Base-by-base conservation (phyloP, 2,113 vertebrate species). In the Sylvia atricapilla region DNA sequence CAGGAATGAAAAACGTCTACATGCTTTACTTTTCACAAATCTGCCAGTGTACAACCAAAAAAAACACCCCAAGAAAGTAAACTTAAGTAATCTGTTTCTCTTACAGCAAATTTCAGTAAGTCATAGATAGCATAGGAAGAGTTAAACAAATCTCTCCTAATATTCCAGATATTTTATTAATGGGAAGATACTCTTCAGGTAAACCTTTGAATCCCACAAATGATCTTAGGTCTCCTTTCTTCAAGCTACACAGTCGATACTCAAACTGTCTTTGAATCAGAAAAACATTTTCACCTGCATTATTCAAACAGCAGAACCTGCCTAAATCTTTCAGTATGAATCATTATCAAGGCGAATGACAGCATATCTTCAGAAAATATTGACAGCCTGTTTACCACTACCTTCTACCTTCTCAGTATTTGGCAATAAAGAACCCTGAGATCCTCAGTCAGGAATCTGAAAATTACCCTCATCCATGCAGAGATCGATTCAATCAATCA, bases 281-380 rank as follows among this genome's bases (percentile, higher is more conserved):
- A 76, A 70, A 66, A 76, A 62, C 25, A 70, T 83, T 87, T 94
- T 79, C 74, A 91, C 59, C 16, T 87, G 69, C 62, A 52, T 90
- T 94, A 90, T 59, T 94, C 60, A 86, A 84, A 59, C 52, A 78
- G 52, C 19, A 89, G 52, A 93, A 92, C 35, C 33, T 70, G 27
- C 39, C 88, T 80, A 91, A 87, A 87, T 37, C 35, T 49, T 91
- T 69, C 62, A 53, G 53, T 64, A 91, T 62, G 73, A 91, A 89
- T 92, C 91, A 95, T 44, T 64, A 84, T 64, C 87, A 92, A 78
- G 56, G 58, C 4, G 4, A 22, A 89, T 50, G 75, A 76, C 84
- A 94, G 73, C 66, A 5, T 67, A 66, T 70, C 68, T 96, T 92
- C 67, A 88, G 59, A 76, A 84, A 95, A 96, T 64, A 87, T 76